A percentile compares a stretch with the other conserved stretches of the same genome.
Evolutionary conservation across 2,113 vertebrate species (phyloP).

Genomic region (Cavia aperea): DNA sequence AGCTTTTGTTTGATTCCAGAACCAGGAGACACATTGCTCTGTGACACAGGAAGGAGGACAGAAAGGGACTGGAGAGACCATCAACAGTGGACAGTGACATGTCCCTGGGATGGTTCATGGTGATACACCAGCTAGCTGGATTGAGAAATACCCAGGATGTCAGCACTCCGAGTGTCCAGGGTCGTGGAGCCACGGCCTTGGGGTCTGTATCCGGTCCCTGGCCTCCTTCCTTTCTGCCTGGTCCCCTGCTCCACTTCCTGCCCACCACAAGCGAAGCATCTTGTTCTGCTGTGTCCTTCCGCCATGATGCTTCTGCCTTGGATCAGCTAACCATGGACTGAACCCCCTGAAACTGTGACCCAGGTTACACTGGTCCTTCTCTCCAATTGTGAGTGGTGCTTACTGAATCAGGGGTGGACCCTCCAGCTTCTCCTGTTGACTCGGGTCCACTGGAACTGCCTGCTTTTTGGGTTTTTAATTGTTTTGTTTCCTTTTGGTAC

Average conservation of each 20-base stretch:
- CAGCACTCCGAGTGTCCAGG: background rate
- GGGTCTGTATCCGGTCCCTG: background rate
- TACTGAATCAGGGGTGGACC: background rate
- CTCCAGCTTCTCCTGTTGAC: background rate
- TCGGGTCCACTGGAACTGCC: background rate
- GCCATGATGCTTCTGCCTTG: background rate
- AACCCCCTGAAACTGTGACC: background rate
- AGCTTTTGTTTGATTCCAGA: background rate
- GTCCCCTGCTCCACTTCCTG: background rate
- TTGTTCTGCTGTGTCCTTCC: background rate
- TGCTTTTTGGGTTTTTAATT: too few relatives aligned
- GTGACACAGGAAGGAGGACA: background rate
- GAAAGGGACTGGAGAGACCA: background rate
- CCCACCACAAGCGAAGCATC: background rate
- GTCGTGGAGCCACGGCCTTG: background rate
- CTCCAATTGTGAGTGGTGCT: fast-evolving
- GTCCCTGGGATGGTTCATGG: background rate
- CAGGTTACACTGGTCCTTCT: background rate
- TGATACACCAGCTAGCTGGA: background rate
- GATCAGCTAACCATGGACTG: background rate
- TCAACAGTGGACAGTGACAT: background rate
- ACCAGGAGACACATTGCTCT: too few relatives aligned
- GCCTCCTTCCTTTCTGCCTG: background rate
- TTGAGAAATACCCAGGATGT: background rate
- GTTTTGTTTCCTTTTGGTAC: too few relatives aligned